phyloP scores from a whole-genome alignment of 2,113 vertebrate species.

The Apeltes quadracus region DNA sequence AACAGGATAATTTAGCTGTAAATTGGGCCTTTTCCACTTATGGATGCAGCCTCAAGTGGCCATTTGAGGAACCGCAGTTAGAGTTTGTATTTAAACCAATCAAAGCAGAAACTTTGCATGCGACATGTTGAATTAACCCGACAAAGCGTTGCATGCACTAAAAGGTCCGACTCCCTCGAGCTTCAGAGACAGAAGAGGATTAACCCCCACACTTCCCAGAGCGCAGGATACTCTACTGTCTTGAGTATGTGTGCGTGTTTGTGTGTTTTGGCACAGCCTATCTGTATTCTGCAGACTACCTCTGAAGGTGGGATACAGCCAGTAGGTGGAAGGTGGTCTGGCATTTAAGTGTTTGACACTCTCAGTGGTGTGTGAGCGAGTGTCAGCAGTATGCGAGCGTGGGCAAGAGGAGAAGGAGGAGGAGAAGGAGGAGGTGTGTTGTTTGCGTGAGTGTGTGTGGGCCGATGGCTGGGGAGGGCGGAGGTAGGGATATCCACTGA shows the following conservation, averaged over 20 bases:
- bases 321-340: slow-evolving; percentile 67
- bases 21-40: not conserved
- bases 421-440: not conserved
- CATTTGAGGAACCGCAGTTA: not conserved
- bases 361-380: slow-evolving; percentile 49
- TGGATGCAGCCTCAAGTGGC: not conserved
- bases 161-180: slow-evolving; percentile 60
- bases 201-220: slow-evolving; percentile 38
- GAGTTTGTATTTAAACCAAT: not conserved
- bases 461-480: not conserved
- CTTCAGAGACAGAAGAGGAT: slow-evolving; percentile 27
- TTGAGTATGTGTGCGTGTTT: slow-evolving; percentile 18
- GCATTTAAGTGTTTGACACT: slow-evolving; percentile 70
- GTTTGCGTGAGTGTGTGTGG: slow-evolving; percentile 6
- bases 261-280: slow-evolving; percentile 3
- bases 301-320: slow-evolving; percentile 50
- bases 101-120: not conserved
- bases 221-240: slow-evolving; percentile 26
- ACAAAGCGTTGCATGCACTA: slow-evolving; percentile 36
- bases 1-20: not conserved
- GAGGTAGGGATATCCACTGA: slow-evolving; percentile 51
- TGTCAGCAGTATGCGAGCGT: slow-evolving; percentile 42
- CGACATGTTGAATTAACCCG: slow-evolving; percentile 16
- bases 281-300: slow-evolving; percentile 63
- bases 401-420: slow-evolving; percentile 10